phyloP scores from a whole-genome alignment of 2,797 vertebrate genomes.

The Sebastes jordani region DNA sequence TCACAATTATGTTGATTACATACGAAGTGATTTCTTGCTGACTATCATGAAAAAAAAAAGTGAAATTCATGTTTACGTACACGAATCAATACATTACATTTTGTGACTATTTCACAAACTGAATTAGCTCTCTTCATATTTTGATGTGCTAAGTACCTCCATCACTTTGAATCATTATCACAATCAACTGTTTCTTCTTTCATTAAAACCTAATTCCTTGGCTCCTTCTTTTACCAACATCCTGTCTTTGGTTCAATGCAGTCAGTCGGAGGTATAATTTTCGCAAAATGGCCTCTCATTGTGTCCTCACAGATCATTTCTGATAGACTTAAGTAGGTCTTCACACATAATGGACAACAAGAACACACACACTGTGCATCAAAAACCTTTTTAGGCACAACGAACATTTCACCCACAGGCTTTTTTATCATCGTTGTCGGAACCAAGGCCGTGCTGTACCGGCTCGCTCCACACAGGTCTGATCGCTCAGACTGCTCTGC shows the following conservation, averaged over 20 bases:
- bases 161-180: background rate
- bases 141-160: background rate
- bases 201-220: background rate
- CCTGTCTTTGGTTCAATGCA: background rate
- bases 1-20: no score
- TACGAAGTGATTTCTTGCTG: no score
- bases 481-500: conserved; percentile 3
- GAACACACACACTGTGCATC: background rate
- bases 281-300: background rate
- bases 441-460: conserved; percentile 26
- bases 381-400: background rate
- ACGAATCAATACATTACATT: no score
- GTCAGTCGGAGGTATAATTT: background rate
- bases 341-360: background rate
- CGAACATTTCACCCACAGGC: conserved; percentile 19
- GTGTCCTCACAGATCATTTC: background rate
- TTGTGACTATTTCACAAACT: no score
- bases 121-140: background rate
- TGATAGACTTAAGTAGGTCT: background rate
- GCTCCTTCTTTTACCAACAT: background rate
- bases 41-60: no score
- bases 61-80: no score
- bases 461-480: background rate
- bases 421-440: background rate
- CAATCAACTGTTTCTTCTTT: conserved; percentile 11